Percentiles rank a stretch among this genome's conserved stretches.
phyloP scores from a whole-genome alignment of 1,140 invertebrate genomes.

The Zelostemma sp. region DNA sequence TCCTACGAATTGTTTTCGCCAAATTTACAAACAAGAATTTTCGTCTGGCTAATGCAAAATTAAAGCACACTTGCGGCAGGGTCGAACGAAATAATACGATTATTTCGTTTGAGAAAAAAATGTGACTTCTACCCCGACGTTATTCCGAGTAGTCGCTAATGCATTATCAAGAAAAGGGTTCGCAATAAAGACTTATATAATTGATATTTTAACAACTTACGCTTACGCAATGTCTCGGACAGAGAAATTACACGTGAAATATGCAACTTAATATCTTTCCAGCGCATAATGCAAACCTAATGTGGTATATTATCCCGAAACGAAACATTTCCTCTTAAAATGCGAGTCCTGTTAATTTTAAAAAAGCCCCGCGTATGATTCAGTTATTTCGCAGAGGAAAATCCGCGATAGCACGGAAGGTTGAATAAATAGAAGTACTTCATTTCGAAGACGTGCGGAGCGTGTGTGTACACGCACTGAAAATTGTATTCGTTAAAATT shows the following conservation, averaged over 20 bases:
- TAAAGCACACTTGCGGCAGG: no score
- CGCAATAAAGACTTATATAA: neutral
- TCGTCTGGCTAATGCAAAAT: no score
- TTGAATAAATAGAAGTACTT: constrained; percentile 35
- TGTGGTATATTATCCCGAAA: constrained; percentile 26
- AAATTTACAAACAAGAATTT: no score
- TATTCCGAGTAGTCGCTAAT: no score
- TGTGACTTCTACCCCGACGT: no score
- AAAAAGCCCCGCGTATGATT: constrained; percentile 31
- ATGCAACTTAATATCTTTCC: neutral
- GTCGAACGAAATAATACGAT: no score
- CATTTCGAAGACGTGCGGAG: constrained; percentile 21
- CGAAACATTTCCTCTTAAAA: constrained; percentile 45
- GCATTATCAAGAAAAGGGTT: neutral
- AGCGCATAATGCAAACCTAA: neutral
- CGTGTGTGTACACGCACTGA: constrained; percentile 21
- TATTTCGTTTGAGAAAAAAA: no score
- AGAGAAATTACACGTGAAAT: constrained; percentile 2
- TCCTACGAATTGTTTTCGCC: no score
- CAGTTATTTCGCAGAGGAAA: constrained; percentile 28
- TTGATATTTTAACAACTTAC: neutral
- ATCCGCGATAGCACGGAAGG: constrained; percentile 26
- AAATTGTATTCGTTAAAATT: constrained; percentile 53
- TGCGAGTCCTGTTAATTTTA: constrained; percentile 13
- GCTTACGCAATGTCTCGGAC: neutral